Evolutionary conservation across 2,888 invertebrate species (phyloP).

Genomic region (Monoplex corrugatus): DNA sequence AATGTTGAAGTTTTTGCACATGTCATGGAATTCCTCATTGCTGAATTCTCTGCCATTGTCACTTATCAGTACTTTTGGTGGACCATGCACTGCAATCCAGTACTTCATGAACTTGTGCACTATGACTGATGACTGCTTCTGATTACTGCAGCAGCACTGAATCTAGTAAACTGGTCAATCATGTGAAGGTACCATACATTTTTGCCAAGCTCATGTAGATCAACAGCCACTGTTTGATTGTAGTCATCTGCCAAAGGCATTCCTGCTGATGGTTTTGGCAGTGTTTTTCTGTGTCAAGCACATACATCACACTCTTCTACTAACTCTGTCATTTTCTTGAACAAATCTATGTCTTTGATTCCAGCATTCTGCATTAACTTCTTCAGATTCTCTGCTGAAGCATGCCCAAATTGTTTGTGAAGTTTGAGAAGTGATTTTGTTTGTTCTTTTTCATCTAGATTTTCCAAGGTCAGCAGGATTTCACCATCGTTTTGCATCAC

Average conservation of each 20-base stretch:
- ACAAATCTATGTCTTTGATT: neutral
- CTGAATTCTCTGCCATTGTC: no score
- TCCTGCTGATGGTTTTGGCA: slow-evolving; percentile 47
- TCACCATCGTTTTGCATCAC: neutral
- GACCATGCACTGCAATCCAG: neutral
- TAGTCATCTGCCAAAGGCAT: slow-evolving; percentile 47
- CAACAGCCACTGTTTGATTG: slow-evolving; percentile 10
- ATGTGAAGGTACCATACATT: slow-evolving; percentile 47
- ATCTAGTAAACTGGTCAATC: slow-evolving; percentile 39
- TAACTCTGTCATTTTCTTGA: neutral
- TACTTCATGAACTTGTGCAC: neutral
- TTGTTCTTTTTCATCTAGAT: neutral
- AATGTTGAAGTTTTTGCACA: no score
- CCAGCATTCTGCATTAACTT: neutral
- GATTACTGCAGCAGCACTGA: slow-evolving; percentile 41
- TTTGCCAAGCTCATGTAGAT: slow-evolving; percentile 11
- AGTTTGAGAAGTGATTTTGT: neutral
- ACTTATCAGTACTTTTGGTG: no score
- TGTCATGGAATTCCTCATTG: slow-evolving; percentile 45
- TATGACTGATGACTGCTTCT: slow-evolving; percentile 36
- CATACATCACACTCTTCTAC: neutral
- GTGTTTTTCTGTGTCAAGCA: slow-evolving; percentile 34
- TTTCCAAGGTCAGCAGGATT: neutral
- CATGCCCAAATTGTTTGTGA: neutral
- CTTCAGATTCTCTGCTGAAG: neutral